Percentiles rank a stretch among this genome's conserved stretches.
Evolutionary conservation across 53 echinoderm and acorn worm species (phyloP).

Genomic region (Apostichopus leukothele): DNA sequence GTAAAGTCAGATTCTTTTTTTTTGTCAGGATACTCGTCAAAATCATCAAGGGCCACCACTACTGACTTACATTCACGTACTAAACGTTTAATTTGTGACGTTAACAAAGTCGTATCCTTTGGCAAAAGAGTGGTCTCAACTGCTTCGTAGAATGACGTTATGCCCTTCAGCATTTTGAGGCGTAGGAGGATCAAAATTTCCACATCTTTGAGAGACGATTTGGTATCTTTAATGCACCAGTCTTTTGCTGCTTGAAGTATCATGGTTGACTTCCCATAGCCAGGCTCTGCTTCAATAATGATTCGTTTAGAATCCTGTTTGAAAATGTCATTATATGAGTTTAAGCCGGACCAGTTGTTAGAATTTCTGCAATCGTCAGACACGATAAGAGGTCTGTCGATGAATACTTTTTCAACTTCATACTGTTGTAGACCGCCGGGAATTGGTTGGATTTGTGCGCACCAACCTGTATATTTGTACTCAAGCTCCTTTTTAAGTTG

Average conservation of each 20-base stretch:
- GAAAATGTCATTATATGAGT: slow-evolving; percentile 22
- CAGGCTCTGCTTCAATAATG: slow-evolving; percentile 24
- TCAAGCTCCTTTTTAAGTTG: background rate
- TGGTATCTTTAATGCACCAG: background rate
- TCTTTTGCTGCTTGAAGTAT: slow-evolving; percentile 16
- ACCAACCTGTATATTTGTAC: background rate
- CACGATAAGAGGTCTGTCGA: background rate
- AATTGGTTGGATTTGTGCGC: slow-evolving; percentile 1
- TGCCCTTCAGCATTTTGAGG: background rate
- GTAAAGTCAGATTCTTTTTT: slow-evolving; percentile 3
- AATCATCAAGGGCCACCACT: slow-evolving; percentile 24
- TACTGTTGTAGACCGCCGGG: background rate
- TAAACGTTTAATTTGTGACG: background rate
- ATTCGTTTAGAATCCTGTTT: background rate
- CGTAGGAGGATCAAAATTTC: slow-evolving; percentile 18
- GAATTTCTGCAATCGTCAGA: background rate
- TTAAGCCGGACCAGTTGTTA: background rate
- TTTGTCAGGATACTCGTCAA: slow-evolving; percentile 35
- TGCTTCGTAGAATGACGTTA: background rate
- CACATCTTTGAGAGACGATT: background rate
- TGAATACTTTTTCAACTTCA: background rate
- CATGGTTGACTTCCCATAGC: slow-evolving; percentile 26
- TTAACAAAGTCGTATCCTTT: background rate
- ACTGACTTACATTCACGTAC: background rate
- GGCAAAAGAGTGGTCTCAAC: background rate